These are phyloP conservation scores for Ammodytes marinus DNA, from an alignment of 2,113 vertebrate species.

Conservation along the genomic window DNA sequence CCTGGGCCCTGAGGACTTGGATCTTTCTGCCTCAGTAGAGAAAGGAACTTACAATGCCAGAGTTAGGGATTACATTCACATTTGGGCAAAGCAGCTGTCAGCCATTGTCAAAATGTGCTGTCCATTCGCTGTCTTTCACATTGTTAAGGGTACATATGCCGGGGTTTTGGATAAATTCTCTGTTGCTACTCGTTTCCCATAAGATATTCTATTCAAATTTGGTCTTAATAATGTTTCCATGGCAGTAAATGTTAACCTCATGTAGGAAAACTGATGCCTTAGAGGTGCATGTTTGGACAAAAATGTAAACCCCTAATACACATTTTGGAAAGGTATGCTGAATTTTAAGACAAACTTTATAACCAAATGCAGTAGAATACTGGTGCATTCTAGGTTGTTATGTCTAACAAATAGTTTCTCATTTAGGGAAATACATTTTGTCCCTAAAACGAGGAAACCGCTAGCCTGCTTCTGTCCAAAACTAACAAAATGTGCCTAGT, in stretches of 20 bases:
- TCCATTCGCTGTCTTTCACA: constrained; percentile 15
- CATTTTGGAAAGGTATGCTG: neutral
- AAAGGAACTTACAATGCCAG: constrained; percentile 38
- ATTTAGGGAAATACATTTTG: neutral
- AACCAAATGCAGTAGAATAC: neutral
- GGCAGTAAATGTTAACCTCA: neutral
- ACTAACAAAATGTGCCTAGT: neutral
- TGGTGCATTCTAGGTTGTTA: neutral
- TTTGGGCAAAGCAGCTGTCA: constrained; percentile 11
- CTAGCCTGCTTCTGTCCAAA: neutral
- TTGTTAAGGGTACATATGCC: constrained; percentile 21
- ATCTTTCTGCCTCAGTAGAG: constrained; percentile 40
- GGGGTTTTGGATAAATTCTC: constrained; percentile 23
- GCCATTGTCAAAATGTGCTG: constrained; percentile 21
- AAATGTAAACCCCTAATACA: neutral
- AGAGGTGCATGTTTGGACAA: neutral
- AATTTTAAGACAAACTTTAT: neutral
- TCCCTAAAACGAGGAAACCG: neutral
- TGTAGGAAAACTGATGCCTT: neutral
- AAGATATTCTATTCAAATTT: constrained; percentile 17
- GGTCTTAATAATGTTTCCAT: constrained; percentile 1
- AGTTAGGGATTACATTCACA: constrained; percentile 52
- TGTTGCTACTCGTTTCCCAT: constrained; percentile 14
- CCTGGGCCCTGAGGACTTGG: constrained; percentile 16
- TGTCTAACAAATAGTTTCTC: neutral